A percentile compares a stretch with the other conserved stretches of the same genome.
These are phyloP conservation scores for Cistogaster globosa DNA, from an alignment of 2,888 invertebrate genomes.

Conservation along the genomic window DNA sequence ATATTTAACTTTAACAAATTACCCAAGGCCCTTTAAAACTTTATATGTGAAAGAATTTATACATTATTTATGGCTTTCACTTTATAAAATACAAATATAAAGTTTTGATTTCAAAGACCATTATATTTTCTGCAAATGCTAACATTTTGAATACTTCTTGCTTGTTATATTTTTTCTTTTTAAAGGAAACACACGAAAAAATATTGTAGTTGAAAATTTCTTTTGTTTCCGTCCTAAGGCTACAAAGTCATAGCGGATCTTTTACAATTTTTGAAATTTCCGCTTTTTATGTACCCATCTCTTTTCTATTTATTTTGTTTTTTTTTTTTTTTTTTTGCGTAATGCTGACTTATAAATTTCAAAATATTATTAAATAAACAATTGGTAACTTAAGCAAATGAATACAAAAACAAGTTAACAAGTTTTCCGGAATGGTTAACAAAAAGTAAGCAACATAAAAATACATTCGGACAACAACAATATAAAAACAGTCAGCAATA, in stretches of 20 bases:
- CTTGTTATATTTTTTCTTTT: neutral
- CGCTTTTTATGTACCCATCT: constrained; percentile 11
- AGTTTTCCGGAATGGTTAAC: constrained; percentile 59
- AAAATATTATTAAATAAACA: constrained; percentile 63
- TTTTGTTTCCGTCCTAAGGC: constrained; percentile 39
- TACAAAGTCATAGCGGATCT: constrained; percentile 43
- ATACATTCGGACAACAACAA: neutral
- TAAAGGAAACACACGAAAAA: neutral
- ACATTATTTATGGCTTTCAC: too few relatives aligned
- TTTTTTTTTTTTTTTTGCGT: constrained; percentile 33
- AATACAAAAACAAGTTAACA: constrained; percentile 58
- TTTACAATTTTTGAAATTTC: constrained; percentile 47
- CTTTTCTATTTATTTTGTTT: neutral
- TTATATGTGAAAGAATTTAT: too few relatives aligned
- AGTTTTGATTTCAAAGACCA: too few relatives aligned
- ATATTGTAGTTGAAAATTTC: constrained; percentile 6
- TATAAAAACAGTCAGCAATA: constrained; percentile 28
- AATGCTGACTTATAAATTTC: constrained; percentile 43
- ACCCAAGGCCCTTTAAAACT: too few relatives aligned
- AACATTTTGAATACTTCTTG: too few relatives aligned
- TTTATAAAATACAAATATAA: too few relatives aligned
- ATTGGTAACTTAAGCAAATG: constrained; percentile 54
- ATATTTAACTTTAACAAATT: too few relatives aligned
- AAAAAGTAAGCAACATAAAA: constrained; percentile 67
- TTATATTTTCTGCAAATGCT: too few relatives aligned